Conservation (phyloP, 1,140 invertebrate species). For the Antheraea pernyi region DNA sequence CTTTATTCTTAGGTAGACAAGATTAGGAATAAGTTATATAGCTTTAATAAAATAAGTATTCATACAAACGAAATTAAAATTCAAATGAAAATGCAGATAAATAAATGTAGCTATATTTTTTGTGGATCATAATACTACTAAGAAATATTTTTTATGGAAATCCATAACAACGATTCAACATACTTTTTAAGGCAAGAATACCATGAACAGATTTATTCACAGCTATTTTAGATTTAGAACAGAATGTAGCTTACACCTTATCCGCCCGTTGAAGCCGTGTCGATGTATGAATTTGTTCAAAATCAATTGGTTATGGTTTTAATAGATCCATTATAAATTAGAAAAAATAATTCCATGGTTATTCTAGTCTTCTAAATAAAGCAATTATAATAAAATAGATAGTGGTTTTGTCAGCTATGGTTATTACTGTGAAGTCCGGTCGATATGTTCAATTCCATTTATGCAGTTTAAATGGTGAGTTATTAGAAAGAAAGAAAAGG, state of each 20-base stretch:
- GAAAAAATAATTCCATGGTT: neutral
- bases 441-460: neutral
- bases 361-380: neutral
- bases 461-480: neutral
- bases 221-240: neutral
- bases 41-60: too few relatives aligned
- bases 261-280: neutral
- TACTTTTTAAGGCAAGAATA: neutral
- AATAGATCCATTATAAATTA: slow-evolving; percentile 2
- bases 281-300: neutral
- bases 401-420: neutral
- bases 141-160: neutral
- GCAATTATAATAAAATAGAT: neutral
- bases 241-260: neutral
- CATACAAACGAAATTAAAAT: too few relatives aligned
- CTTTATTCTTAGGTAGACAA: neutral
- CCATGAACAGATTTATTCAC: neutral
- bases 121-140: too few relatives aligned
- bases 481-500: neutral
- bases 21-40: too few relatives aligned
- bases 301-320: neutral
- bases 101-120: too few relatives aligned
- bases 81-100: too few relatives aligned
- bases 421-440: neutral
- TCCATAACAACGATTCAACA: neutral